Conservation (phyloP, 2,797 vertebrate species). For the Gymnocypris eckloni region DNA sequence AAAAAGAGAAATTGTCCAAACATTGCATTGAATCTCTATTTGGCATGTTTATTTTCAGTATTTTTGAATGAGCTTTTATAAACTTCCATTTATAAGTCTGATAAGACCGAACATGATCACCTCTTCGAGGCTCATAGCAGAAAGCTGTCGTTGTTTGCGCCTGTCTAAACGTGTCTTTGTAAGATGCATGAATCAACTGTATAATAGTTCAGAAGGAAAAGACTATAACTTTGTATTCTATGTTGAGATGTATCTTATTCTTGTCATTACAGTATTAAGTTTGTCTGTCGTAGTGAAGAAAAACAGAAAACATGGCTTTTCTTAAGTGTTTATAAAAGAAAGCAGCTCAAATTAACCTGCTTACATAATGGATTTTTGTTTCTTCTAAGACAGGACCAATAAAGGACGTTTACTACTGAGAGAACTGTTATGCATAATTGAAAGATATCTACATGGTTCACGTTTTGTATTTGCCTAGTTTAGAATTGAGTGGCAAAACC, state of each 20-base stretch:
- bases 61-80: not conserved
- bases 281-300: not conserved
- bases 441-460: not conserved
- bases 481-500: not conserved
- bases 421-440: not conserved
- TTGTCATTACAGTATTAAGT: slow-evolving; percentile 34
- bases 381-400: not conserved
- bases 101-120: slow-evolving; percentile 23
- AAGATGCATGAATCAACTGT: slow-evolving; percentile 27
- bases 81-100: not conserved
- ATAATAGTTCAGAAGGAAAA: not conserved
- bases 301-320: slow-evolving; percentile 8
- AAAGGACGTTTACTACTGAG: slow-evolving; percentile 25
- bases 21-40: not conserved
- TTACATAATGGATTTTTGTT: slow-evolving; percentile 14
- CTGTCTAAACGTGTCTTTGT: slow-evolving; percentile 32
- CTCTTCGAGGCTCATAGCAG: not conserved
- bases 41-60: not conserved
- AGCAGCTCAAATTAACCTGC: slow-evolving; percentile 13
- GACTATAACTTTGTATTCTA: slow-evolving; percentile 8
- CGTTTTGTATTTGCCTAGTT: not conserved
- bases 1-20: too few relatives aligned
- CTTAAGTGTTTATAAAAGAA: not conserved
- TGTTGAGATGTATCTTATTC: slow-evolving; percentile 33
- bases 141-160: not conserved